These are phyloP conservation scores for Cossypha heuglini DNA, from an alignment of 2,797 vertebrate genomes.

Conservation along the genomic window DNA sequence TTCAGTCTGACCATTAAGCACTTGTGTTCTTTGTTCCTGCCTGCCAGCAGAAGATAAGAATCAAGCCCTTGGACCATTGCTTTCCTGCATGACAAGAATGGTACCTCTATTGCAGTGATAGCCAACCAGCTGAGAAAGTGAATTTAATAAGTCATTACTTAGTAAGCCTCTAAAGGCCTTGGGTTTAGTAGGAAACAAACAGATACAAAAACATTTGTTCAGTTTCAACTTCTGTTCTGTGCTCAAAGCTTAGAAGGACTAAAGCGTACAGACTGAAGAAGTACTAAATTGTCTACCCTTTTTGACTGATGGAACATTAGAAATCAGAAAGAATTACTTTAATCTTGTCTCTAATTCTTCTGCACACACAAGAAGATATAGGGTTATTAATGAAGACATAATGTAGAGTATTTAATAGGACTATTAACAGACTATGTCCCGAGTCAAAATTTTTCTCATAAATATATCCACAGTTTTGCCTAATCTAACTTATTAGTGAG, in stretches of 20 bases:
- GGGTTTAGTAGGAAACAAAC: background rate
- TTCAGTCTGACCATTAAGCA: rapidly evolving
- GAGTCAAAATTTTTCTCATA: background rate
- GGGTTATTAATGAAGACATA: background rate
- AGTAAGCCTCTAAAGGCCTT: background rate
- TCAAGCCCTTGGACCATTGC: background rate
- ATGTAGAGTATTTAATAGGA: background rate
- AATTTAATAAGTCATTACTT: background rate
- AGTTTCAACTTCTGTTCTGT: background rate
- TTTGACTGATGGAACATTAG: background rate
- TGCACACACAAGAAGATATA: background rate
- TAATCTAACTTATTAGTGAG: background rate
- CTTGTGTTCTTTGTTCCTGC: background rate
- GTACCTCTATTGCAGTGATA: background rate
- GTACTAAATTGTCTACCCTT: background rate
- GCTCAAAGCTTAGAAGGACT: background rate
- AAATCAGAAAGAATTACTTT: background rate
- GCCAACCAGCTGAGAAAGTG: background rate
- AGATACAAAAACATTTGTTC: background rate
- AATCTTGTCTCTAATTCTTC: background rate
- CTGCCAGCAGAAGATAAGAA: background rate
- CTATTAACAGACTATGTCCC: background rate
- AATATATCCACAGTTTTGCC: background rate
- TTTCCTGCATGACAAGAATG: background rate
- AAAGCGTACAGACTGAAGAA: background rate